Base-by-base conservation (phyloP, 2,888 invertebrate genomes). In the Heliconius ismenius region DNA sequence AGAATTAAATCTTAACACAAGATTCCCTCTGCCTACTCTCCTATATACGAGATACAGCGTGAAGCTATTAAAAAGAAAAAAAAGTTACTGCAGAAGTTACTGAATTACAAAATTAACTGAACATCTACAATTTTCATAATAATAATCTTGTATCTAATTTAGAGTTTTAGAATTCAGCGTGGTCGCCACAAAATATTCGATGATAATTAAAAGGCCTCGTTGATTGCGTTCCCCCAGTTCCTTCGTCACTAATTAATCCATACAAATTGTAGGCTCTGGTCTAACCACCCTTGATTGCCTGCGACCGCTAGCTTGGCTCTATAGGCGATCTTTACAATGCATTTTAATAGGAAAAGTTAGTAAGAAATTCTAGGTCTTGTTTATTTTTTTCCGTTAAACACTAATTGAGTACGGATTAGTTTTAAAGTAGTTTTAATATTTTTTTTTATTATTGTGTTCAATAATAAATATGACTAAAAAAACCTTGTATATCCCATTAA, bases 211-310 rank as follows among this genome's bases (percentile, higher is more conserved):
- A 79, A 79, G 76, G 69, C 81, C 81, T 79, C 79, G 82, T 83
- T 86, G 79, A 81, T 81, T 79, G 76, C 79, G 78, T 79, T 79
- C 77, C 78, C 67, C 74, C 62, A 78, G 78, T 79, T 79, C 80
- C 79, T 81, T 78, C 78, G 39, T 74, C 84, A 84, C 88, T 90
- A 90, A 91, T 91, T 90, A 90, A 91, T 88, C 89, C 85, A 86
- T 87, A 87, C 89, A 89, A 89, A 89, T 90, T 84, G 86, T 85
- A 83, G 84, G 84, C 82, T 83, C 69, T 43, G 60, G 18, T 18
- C 76, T 68, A 68, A 88, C 89, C 90, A 83, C 88, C 81, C 78
- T 84, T 89, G 91, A 91, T 92, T 90, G 87, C 88, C 81, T 85
- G 81, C 80, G 84, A 86, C 88, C 89, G 84, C 87, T 76, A 76